Evolutionary conservation across 2,113 vertebrate genomes (phyloP).

Genomic region (Marmota flaviventris): DNA sequence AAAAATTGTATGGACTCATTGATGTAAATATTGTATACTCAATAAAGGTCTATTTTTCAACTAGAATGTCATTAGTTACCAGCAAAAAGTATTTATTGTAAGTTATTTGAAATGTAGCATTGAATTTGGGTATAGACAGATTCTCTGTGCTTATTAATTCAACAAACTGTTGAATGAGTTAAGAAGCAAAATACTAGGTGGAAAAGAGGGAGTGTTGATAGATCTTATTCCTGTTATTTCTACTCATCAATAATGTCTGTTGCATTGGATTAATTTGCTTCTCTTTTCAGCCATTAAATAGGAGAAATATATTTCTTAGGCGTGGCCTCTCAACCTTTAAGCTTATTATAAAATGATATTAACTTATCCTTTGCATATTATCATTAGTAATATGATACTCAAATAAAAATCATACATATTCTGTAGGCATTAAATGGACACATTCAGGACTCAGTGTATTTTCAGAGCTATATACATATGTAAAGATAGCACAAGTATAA

Average conservation of each 20-base stretch:
- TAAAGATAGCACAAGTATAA: too few species aligned
- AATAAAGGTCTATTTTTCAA: neutral
- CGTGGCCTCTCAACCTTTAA: neutral
- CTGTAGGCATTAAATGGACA: neutral
- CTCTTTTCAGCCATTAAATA: neutral
- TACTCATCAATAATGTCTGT: neutral
- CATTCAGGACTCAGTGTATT: neutral
- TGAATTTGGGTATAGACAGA: neutral
- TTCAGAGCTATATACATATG: neutral
- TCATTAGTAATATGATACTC: neutral
- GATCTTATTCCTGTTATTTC: neutral
- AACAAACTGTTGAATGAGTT: neutral
- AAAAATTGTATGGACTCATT: neutral
- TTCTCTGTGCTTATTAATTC: neutral
- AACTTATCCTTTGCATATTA: neutral
- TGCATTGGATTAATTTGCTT: neutral
- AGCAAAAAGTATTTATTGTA: neutral
- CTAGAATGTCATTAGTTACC: neutral
- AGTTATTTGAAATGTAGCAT: neutral
- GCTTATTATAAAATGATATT: neutral
- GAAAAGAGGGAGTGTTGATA: neutral
- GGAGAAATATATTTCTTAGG: neutral
- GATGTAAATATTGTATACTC: neutral
- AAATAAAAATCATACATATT: neutral
- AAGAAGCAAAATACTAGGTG: too few species aligned